Base-by-base conservation (phyloP, 2,888 invertebrate species). In the Tipula vernalis region DNA sequence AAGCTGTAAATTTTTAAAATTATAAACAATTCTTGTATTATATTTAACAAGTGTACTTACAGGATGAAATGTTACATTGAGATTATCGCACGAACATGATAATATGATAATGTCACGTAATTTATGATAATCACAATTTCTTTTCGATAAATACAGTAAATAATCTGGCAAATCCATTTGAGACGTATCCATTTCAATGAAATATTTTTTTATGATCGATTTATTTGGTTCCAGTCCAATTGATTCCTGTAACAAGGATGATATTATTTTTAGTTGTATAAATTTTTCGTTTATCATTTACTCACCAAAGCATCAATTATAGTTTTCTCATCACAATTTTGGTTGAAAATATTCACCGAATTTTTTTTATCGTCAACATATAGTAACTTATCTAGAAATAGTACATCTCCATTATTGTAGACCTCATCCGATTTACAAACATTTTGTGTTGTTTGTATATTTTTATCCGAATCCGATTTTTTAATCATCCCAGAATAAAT, bases 301-400 rank as follows among this genome's bases (percentile, higher is more conserved):
- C 88, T 89, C 88, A 89, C 90, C 89, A 91, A 89, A 88, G 91
- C 91, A 89, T 91, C 90, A 89, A 90, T 89, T 89, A 91, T 89
- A 87, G 89, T 89, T 87, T 90, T 89, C 88, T 91, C 91, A 87
- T 90, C 90, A 87, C 90, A 89, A 88, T 91, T 90, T 57, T 89
- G 88, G 86, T 90, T 91, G 87, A 90, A 89, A 88, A 91, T 89
- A 57, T 89, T 90, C 41, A 85, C 42, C 5, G 89, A 85, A 44
- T 85, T 44, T 42, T 85, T n/a, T 44, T 18, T 44, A 18, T 85
- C 18, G 18, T 42, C 84, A 15, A 15, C 5, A 39, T 41, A 15
- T 2, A 84, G 5, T 2, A 28, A 28, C 28, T 28, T 28, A 36
- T 83, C 36, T 10, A 36, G 3, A 1, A 36, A 12, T 10, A 71